Evolutionary conservation across 2,113 vertebrate genomes (phyloP).

Genomic region (Argyrosomus japonicus): DNA sequence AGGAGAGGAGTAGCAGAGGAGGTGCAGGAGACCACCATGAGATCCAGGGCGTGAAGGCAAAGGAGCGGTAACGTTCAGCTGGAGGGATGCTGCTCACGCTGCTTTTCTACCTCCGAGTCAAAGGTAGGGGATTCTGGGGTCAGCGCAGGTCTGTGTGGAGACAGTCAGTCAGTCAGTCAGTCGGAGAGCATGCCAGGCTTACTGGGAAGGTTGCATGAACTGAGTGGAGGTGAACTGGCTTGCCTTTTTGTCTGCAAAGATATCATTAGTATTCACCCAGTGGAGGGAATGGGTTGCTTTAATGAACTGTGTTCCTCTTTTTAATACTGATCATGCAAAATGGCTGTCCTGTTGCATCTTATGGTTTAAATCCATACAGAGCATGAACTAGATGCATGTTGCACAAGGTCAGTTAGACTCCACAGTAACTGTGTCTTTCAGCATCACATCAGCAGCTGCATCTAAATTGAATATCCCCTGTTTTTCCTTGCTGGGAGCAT

Average conservation of each 20-base stretch:
- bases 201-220: neutral
- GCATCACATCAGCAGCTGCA: conserved; percentile 26
- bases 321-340: neutral
- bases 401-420: neutral
- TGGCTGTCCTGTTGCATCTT: neutral
- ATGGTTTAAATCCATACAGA: neutral
- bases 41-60: conserved; percentile 43
- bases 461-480: conserved; percentile 10
- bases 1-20: conserved; percentile 47
- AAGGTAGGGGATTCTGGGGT: conserved; percentile 75
- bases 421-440: conserved; percentile 18
- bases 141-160: neutral
- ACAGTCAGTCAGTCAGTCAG: neutral
- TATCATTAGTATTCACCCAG: neutral
- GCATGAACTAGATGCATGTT: neutral
- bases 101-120: conserved; percentile 82
- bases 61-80: neutral
- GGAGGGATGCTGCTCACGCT: conserved; percentile 83
- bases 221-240: conserved; percentile 1
- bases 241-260: neutral
- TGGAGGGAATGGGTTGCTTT: neutral
- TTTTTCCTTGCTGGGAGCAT: conserved; percentile 13
- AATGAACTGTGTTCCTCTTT: neutral
- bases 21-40: conserved; percentile 41
- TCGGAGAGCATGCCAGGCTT: neutral